Conservation (phyloP, 2,888 invertebrate species). For the Halictus quadricinctus region DNA sequence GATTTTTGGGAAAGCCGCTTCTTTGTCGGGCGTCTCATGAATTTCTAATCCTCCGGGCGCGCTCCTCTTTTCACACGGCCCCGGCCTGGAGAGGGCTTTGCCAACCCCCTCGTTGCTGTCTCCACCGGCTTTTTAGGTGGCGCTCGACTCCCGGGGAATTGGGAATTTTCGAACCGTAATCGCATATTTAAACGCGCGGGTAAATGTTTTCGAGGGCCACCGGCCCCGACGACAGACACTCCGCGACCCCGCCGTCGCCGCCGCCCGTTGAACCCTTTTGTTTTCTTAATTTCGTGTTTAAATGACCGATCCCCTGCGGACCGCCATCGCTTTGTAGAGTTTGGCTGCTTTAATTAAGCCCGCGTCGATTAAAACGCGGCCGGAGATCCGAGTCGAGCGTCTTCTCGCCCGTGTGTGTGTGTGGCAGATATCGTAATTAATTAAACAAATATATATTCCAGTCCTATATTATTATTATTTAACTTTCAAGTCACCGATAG, state of each 20-base stretch:
- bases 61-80: constrained; percentile 43
- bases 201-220: constrained; percentile 46
- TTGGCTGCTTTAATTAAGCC: neutral
- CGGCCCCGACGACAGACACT: neutral
- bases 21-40: constrained; percentile 54
- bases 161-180: constrained; percentile 57
- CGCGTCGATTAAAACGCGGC: neutral
- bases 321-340: neutral
- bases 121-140: constrained; percentile 35
- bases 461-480: neutral
- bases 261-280: neutral
- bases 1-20: constrained; percentile 54
- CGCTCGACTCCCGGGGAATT: constrained; percentile 31
- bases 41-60: constrained; percentile 52
- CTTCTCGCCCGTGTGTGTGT: neutral
- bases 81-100: constrained; percentile 30
- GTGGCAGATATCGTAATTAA: neutral
- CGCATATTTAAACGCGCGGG: constrained; percentile 54
- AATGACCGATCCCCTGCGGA: neutral
- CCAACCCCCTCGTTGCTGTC: constrained; percentile 18
- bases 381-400: neutral
- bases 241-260: no score
- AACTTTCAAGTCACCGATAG: neutral
- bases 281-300: constrained; percentile 10
- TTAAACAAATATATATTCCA: neutral